phyloP scores from a whole-genome alignment of 2,797 vertebrate genomes.

The Microcaecilia unicolor region DNA sequence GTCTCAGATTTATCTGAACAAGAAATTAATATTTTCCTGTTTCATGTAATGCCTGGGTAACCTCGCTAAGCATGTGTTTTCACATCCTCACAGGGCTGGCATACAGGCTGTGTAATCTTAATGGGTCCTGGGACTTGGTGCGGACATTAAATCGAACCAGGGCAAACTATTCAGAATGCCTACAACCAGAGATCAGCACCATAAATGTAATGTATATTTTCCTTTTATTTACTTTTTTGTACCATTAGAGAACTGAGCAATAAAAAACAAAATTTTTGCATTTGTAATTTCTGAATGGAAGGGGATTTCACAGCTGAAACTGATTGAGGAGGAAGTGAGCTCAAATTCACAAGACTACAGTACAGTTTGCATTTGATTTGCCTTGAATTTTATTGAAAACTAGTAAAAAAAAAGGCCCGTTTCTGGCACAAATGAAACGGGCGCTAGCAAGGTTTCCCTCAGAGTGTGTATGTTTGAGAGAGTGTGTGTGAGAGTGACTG shows the following conservation, averaged over 20 bases:
- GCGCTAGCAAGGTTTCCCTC: too few species aligned
- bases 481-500: too few species aligned
- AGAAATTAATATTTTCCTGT: neutral
- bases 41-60: neutral
- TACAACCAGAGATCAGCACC: slow-evolving; percentile 51
- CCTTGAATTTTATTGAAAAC: too few species aligned
- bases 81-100: slow-evolving; percentile 42
- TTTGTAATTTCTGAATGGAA: too few species aligned
- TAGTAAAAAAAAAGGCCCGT: too few species aligned
- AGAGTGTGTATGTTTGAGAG: too few species aligned
- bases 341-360: too few species aligned
- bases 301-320: too few species aligned
- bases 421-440: too few species aligned
- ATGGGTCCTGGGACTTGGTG: slow-evolving; percentile 71
- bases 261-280: neutral
- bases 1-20: neutral
- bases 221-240: slow-evolving; percentile 7
- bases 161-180: slow-evolving; percentile 80
- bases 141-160: slow-evolving; percentile 73
- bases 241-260: neutral
- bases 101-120: slow-evolving; percentile 67
- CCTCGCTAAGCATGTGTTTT: neutral
- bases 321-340: too few species aligned
- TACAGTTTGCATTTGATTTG: too few species aligned
- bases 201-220: slow-evolving; percentile 56